phyloP scores from a whole-genome alignment of 2,888 invertebrate genomes.

The Cartodere bifasciata region DNA sequence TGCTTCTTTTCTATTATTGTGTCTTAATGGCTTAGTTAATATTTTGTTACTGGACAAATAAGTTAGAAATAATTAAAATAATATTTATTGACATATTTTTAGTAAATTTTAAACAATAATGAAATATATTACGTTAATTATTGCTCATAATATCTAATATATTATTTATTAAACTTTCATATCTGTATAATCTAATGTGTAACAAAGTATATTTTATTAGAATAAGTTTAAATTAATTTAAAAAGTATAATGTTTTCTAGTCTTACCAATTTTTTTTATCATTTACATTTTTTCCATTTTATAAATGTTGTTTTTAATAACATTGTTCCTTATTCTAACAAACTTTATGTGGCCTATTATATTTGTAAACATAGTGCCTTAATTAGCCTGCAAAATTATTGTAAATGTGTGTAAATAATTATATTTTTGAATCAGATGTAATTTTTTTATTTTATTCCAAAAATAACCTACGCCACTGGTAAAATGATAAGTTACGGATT shows the following conservation, averaged over 20 bases:
- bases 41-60: no score
- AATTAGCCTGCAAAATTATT: slow-evolving; percentile 23
- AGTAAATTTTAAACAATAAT: slow-evolving; percentile 13
- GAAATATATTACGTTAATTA: slow-evolving; percentile 23
- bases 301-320: slow-evolving; percentile 21
- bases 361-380: slow-evolving; percentile 18
- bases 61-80: no score
- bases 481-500: no score
- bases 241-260: slow-evolving; percentile 29
- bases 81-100: slow-evolving; percentile 7
- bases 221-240: slow-evolving; percentile 23
- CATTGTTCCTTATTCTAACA: slow-evolving; percentile 24
- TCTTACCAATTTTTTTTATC: slow-evolving; percentile 27
- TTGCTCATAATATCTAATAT: slow-evolving; percentile 22
- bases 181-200: slow-evolving; percentile 19
- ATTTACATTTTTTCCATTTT: slow-evolving; percentile 23
- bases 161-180: slow-evolving; percentile 26
- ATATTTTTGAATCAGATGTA: no score
- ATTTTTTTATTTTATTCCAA: no score
- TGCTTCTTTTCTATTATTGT: no score
- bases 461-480: no score
- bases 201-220: slow-evolving; percentile 16
- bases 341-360: slow-evolving; percentile 8
- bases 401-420: slow-evolving; percentile 31
- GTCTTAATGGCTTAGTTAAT: no score